Evolutionary conservation across 2,797 vertebrate genomes (phyloP).

Genomic region (Hirundo rustica): DNA sequence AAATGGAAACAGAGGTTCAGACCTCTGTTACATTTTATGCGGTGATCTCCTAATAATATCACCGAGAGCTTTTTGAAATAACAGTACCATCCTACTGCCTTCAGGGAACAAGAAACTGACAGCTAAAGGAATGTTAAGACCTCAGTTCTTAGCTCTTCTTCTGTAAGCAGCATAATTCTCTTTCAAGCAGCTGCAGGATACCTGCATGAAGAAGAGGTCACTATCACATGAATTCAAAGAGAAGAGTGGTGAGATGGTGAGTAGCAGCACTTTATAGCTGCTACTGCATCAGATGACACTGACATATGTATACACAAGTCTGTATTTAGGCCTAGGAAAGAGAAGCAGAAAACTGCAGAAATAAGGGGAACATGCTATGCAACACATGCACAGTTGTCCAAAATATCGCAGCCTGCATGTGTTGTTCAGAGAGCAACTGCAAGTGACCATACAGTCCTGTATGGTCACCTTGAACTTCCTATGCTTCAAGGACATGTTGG

Average conservation of each 20-base stretch:
- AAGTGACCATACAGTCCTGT: not conserved
- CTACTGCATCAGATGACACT: not conserved
- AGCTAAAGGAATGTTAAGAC: not conserved
- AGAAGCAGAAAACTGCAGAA: not conserved
- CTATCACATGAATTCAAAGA: not conserved
- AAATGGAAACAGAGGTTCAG: not conserved
- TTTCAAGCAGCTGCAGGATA: not conserved
- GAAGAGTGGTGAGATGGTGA: not conserved
- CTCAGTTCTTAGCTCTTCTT: not conserved
- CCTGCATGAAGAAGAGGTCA: not conserved
- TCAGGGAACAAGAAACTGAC: not conserved
- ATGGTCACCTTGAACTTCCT: too few relatives aligned
- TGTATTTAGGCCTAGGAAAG: not conserved
- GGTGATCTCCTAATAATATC: not conserved
- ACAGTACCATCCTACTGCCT: not conserved
- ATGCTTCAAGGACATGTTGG: not conserved
- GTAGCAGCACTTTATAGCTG: not conserved
- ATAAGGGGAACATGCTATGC: not conserved
- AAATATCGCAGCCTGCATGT: not conserved
- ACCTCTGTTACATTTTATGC: not conserved
- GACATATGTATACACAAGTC: fast-evolving
- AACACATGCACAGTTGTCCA: not conserved
- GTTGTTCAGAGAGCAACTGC: not conserved
- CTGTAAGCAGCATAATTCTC: not conserved
- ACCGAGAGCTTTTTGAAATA: not conserved